phyloP scores from a whole-genome alignment of 2,113 vertebrate genomes.

The Saccopteryx leptura region DNA sequence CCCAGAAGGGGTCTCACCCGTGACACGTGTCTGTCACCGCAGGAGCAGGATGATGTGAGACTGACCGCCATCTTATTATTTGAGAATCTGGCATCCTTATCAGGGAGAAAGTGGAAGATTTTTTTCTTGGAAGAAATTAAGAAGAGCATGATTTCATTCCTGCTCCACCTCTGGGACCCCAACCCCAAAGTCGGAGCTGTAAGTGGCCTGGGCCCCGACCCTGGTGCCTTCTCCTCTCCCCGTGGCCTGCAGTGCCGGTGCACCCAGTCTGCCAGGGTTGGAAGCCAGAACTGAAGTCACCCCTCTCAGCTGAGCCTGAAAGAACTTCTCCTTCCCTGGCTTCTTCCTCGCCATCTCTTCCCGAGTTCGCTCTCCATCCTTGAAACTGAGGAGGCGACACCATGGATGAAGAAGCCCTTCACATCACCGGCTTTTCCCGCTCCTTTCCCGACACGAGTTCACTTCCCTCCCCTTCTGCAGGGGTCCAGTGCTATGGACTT shows the following conservation, averaged over 20 bases:
- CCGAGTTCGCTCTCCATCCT: background rate
- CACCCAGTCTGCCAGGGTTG: background rate
- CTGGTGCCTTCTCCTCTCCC: background rate
- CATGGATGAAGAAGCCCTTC: background rate
- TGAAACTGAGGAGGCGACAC: background rate
- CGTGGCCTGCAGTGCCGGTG: accelerated
- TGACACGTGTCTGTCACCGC: constrained; percentile 9
- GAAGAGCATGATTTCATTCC: constrained; percentile 83
- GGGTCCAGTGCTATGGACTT: background rate
- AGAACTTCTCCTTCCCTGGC: background rate
- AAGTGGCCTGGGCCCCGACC: background rate
- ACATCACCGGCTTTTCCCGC: background rate
- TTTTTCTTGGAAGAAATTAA: constrained; percentile 83
- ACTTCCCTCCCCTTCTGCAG: background rate
- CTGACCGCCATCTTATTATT: constrained; percentile 79
- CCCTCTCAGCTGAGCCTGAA: background rate
- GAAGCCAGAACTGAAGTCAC: background rate
- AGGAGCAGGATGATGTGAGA: constrained; percentile 84
- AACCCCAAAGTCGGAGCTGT: constrained; percentile 80
- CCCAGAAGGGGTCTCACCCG: background rate
- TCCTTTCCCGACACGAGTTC: background rate
- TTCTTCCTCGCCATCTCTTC: background rate
- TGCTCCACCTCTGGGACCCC: constrained; percentile 84
- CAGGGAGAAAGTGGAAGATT: constrained; percentile 80
- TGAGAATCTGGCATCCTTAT: constrained; percentile 78